Base-by-base conservation (phyloP, 2,888 invertebrate genomes). In the Morpho achilles region DNA sequence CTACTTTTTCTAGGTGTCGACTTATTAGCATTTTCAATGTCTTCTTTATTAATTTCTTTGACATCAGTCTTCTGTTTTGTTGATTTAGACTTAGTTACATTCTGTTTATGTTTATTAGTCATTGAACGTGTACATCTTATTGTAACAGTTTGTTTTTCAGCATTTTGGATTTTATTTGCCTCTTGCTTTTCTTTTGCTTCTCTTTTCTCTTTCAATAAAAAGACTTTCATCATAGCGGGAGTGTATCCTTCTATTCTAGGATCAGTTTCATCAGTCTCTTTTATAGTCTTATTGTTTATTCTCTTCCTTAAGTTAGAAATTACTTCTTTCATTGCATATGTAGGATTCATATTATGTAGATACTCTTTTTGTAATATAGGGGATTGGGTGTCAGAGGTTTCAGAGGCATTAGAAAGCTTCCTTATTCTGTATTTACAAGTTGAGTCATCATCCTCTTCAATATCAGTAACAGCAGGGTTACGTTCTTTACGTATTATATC, bases 311-410 rank as follows among this genome's bases (percentile, higher is more conserved):
- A 93, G 71, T 88, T 92, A 45, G 92, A 91, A 56, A 94, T 82
- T 0, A 95, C 92, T 65, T 93, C 93, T 63, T 93, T 85, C 95
- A 95, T 95, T 1, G 94, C 94, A 50, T 93, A 93, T 1, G 95
- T 95, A 0, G 95, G 95, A 70, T 93, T 93, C 58, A 91, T 67
- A n/a, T 77, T 76, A 53, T 82, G 76, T 53, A 93, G 76, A 67
- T 81, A 93, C 74, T 82, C 91, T 76, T 79, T 87, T 67, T 84
- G 90, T 64, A 83, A 72, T 40, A 84, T 66, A 0, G 81, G 87
- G 1, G 84, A 83, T 53, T 80, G 84, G 8, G 74, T 71, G 69
- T 83, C 87, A 60, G 60, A 67, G 59, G 73, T 80, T 42, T 87
- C 87, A 4, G 86, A 80, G n/a, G 86, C 78, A 56, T 80, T 76